A percentile compares a stretch with the other conserved stretches of the same genome.
phyloP scores from a whole-genome alignment of 1,140 invertebrate species.

The Probaryconus sp. region DNA sequence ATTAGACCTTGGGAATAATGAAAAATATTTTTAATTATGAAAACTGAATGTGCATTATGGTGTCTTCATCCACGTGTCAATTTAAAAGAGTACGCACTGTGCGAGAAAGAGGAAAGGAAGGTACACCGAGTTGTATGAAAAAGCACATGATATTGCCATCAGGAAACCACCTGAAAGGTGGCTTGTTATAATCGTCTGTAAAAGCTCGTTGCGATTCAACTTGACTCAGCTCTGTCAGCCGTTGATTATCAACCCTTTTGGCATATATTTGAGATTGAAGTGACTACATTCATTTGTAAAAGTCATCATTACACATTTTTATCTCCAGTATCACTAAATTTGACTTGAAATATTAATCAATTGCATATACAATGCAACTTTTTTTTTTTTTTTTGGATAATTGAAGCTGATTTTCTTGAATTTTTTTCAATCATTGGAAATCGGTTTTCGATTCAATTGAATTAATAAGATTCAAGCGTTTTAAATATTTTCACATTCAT shows the following conservation, averaged over 20 bases:
- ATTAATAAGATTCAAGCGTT: too few species aligned
- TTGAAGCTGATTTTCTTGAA: too few species aligned
- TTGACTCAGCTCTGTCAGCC: slow-evolving; percentile 5
- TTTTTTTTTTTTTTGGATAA: too few species aligned
- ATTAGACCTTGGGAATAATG: too few species aligned
- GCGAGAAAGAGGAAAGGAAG: slow-evolving; percentile 5
- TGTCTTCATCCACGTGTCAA: slow-evolving; percentile 4
- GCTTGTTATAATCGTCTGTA: slow-evolving; percentile 1
- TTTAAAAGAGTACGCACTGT: too few species aligned
- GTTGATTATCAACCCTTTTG: slow-evolving; percentile 9
- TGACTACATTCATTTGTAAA: background rate
- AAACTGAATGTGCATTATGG: too few species aligned
- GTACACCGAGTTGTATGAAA: slow-evolving; percentile 9
- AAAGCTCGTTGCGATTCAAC: slow-evolving; percentile 11
- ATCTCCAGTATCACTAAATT: slow-evolving; percentile 3
- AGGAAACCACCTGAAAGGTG: slow-evolving; percentile 10
- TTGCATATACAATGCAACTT: too few species aligned
- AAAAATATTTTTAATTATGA: too few species aligned
- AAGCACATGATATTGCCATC: slow-evolving; percentile 15
- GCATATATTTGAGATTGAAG: background rate
- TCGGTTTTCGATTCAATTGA: too few species aligned
- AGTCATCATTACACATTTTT: background rate
- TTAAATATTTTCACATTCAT: too few species aligned
- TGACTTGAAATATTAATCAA: slow-evolving; percentile 2
- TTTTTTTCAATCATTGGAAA: too few species aligned